Evolutionary conservation across 2,797 vertebrate genomes (phyloP), one percentile per base, ranked within the genome.

Genomic region (Acanthurus lineatus): DNA sequence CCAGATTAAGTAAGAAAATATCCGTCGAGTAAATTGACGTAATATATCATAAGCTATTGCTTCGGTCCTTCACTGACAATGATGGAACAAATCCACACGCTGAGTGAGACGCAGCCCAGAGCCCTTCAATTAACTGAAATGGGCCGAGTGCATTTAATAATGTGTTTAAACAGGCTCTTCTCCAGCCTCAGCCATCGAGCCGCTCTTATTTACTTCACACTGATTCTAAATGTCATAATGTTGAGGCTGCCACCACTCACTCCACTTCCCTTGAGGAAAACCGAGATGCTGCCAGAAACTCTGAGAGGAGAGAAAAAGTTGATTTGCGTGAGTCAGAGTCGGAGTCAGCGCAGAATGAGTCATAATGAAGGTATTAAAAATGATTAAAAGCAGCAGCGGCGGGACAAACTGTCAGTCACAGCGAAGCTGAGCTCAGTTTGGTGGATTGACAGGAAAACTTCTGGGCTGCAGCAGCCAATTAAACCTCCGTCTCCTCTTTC

Each of bases 71-170:
- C 9, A 0, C 20, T 67, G 69, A 80, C 69, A 59, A 32, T 16
- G 59, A 62, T 0, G 19, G 20, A 25, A 63, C 71, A 15, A 11
- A 68, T 75, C 61, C 53, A 45, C 53, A 48, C 2, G 14, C 59
- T 40, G 3, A 79, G 51, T 59, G n/a, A 73, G 63, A 65, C 8
- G 47, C 61, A 19, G 79, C 76, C 76, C 67, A n/a, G 47, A 77
- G 81, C 67, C 40, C 73, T 74, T 82, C 73, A 77, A 77, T 87
- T 81, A 89, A 54, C 78, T 25, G 64, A 16, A 82, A 86, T 38
- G 59, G 54, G 32, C 70, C 28, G 49, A 59, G 84, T 76, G 77
- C 67, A 53, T 89, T 79, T 85, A 61, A 83, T 88, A 86, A 76
- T 51, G 53, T 79, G 68, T 86, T 89, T 84, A 88, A 90, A 79